Evolutionary conservation across 2,888 invertebrate genomes (phyloP).

Genomic region (Diarsia dahlii): DNA sequence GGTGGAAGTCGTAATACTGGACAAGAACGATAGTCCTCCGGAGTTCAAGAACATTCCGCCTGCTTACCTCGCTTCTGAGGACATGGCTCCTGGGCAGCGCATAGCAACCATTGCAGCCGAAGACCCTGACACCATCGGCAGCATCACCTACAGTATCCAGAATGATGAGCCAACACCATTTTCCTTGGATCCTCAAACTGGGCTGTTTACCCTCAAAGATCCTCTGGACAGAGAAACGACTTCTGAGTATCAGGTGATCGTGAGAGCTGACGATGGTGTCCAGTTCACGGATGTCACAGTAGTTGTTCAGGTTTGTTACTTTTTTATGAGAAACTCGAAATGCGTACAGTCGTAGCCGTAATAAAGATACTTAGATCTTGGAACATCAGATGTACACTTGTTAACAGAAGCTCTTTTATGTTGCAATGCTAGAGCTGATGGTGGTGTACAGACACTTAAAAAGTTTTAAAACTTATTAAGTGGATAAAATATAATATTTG

Average conservation of each 20-base stretch:
- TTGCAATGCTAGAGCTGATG: slow-evolving; percentile 8
- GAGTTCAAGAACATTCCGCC: slow-evolving; percentile 94
- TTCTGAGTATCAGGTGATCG: slow-evolving; percentile 94
- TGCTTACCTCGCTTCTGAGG: slow-evolving; percentile 95
- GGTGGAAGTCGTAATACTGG: slow-evolving; percentile 96
- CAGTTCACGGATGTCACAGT: slow-evolving; percentile 95
- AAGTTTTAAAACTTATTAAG: slow-evolving; percentile 8
- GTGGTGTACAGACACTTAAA: slow-evolving; percentile 18
- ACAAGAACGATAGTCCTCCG: slow-evolving; percentile 99
- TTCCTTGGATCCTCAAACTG: slow-evolving; percentile 93
- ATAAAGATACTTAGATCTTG: slow-evolving; percentile 66
- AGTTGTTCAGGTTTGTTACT: slow-evolving; percentile 93
- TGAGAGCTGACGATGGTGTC: slow-evolving; percentile 97
- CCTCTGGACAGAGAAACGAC: slow-evolving; percentile 96
- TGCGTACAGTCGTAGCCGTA: slow-evolving; percentile 52
- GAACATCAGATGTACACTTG: slow-evolving; percentile 50
- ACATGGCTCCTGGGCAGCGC: slow-evolving; percentile 94
- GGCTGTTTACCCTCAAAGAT: slow-evolving; percentile 94
- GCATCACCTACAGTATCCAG: slow-evolving; percentile 93
- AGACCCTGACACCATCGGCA: slow-evolving; percentile 96
- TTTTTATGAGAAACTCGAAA: slow-evolving; percentile 60
- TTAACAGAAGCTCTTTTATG: slow-evolving; percentile 46
- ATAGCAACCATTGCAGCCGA: slow-evolving; percentile 95
- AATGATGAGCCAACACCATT: slow-evolving; percentile 93
- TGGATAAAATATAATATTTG: neutral